Percentiles rank a stretch among this genome's conserved stretches.
Conservation (phyloP, 2,888 invertebrate species). For the Xestia sexstrigata region DNA sequence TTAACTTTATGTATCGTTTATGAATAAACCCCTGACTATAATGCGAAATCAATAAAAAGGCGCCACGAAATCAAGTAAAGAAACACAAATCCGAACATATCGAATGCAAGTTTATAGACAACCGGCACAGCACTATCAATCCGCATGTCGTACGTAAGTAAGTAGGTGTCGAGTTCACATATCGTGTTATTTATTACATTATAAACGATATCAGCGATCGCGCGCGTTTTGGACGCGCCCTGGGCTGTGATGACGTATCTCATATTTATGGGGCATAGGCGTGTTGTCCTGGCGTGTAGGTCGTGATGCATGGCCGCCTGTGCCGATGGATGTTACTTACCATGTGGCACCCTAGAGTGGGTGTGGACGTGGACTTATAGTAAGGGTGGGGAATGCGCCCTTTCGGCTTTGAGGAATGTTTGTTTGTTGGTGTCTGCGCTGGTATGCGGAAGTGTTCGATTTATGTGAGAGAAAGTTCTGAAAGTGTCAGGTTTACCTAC, state of each 20-base stretch:
- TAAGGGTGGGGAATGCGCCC: constrained; percentile 57
- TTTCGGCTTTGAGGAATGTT: constrained; percentile 42
- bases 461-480: constrained; percentile 46
- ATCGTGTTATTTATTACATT: constrained; percentile 84
- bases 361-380: constrained; percentile 66
- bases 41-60: constrained; percentile 6
- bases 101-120: constrained; percentile 46
- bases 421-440: constrained; percentile 9
- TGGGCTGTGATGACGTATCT: constrained; percentile 83
- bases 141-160: constrained; percentile 74
- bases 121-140: constrained; percentile 57
- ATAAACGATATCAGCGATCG: constrained; percentile 80
- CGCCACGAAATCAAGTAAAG: not conserved
- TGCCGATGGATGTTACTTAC: constrained; percentile 76
- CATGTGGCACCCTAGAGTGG: constrained; percentile 74
- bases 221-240: constrained; percentile 75
- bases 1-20: not conserved
- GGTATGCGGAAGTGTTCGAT: constrained; percentile 54
- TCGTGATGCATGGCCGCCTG: constrained; percentile 81
- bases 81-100: constrained; percentile 18
- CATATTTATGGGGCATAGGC: constrained; percentile 82
- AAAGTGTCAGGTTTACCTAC: constrained; percentile 1
- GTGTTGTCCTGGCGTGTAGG: constrained; percentile 78
- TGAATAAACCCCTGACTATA: not conserved
- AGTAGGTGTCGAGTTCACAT: constrained; percentile 82